These are phyloP conservation scores for Mixornis gularis DNA, from an alignment of 2,113 vertebrate genomes.

Conservation along the genomic window DNA sequence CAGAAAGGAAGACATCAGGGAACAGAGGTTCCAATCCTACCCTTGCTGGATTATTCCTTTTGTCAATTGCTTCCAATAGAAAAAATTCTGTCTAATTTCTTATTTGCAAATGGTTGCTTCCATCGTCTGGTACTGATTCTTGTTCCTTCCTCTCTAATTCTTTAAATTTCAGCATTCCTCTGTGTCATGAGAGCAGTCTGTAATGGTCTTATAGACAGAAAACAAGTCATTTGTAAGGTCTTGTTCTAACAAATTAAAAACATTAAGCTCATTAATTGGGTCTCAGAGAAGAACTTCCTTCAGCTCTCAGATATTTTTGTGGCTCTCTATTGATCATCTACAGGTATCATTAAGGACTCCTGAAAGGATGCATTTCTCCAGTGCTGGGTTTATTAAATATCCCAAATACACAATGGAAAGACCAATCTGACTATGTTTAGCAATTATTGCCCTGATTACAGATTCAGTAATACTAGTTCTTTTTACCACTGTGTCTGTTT, in stretches of 20 bases:
- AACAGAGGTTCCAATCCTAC: background rate
- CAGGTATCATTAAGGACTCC: background rate
- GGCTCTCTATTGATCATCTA: background rate
- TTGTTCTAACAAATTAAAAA: background rate
- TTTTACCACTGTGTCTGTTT: background rate
- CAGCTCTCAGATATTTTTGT: background rate
- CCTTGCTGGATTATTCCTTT: background rate
- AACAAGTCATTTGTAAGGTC: background rate
- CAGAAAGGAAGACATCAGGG: background rate
- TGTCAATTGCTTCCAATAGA: background rate
- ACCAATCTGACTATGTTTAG: background rate
- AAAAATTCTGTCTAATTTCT: background rate
- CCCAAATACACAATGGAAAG: background rate
- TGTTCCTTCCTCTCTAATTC: background rate
- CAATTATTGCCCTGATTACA: background rate
- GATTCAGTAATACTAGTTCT: background rate
- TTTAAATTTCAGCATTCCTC: background rate
- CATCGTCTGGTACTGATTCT: background rate
- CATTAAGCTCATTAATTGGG: background rate
- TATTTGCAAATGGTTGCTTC: background rate
- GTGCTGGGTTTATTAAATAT: background rate
- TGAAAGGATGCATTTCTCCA: background rate
- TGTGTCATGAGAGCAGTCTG: background rate
- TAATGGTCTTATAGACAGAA: background rate
- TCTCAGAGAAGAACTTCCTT: background rate